A percentile compares a stretch with the other conserved stretches of the same genome.
Evolutionary conservation across 2,888 invertebrate genomes (phyloP).

Genomic region (Tipula vernalis): DNA sequence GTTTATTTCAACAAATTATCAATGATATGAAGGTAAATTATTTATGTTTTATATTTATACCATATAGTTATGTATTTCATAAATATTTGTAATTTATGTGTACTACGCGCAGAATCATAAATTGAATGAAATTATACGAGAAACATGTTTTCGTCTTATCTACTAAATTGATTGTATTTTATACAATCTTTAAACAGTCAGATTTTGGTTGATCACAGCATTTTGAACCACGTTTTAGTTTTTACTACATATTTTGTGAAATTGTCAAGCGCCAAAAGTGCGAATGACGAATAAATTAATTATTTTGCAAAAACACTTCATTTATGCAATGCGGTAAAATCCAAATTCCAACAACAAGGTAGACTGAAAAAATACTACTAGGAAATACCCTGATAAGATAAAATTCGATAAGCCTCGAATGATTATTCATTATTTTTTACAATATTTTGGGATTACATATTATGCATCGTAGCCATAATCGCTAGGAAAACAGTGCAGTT

Average conservation of each 20-base stretch:
- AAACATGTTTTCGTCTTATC: not conserved
- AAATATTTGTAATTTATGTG: not conserved
- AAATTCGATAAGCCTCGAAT: not conserved
- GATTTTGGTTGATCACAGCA: not conserved
- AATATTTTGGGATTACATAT: too few relatives aligned
- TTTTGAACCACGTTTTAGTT: not conserved
- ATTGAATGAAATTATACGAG: not conserved
- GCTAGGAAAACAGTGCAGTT: too few relatives aligned
- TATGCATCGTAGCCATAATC: too few relatives aligned
- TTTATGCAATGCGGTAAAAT: not conserved
- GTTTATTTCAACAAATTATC: constrained; percentile 89
- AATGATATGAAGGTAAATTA: constrained; percentile 89
- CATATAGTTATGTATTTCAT: not conserved
- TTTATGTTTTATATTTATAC: not conserved
- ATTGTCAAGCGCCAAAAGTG: not conserved
- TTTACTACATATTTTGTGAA: not conserved
- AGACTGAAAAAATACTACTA: not conserved
- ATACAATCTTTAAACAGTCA: not conserved
- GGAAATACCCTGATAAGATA: not conserved
- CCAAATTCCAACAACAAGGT: not conserved
- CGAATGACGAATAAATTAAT: not conserved
- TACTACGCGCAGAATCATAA: not conserved
- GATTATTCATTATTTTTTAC: not conserved
- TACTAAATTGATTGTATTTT: not conserved
- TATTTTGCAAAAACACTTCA: not conserved